Percentiles rank a stretch among this genome's conserved stretches.
Conservation (phyloP, 1,140 invertebrate genomes). For the Lepidostoma basale region DNA sequence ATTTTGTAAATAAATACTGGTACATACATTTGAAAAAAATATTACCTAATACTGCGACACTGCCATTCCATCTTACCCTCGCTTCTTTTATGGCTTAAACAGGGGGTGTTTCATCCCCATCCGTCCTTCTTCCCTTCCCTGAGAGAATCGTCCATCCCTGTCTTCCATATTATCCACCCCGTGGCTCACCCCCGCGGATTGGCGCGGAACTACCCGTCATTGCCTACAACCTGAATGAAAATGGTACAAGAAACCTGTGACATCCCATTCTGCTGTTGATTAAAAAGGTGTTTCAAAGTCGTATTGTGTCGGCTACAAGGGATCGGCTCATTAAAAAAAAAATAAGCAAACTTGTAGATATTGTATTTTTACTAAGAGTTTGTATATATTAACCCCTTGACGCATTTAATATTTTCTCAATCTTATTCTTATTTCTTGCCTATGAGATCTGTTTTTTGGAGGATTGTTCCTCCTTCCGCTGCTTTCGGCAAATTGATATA, state of each 20-base stretch:
- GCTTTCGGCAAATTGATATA: too few relatives aligned
- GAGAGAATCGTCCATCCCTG: slow-evolving; percentile 17
- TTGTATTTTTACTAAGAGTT: too few relatives aligned
- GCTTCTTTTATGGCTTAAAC: slow-evolving; percentile 12
- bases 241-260: slow-evolving; percentile 4
- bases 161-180: slow-evolving; percentile 31
- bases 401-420: too few relatives aligned
- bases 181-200: slow-evolving; percentile 35
- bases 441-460: too few relatives aligned
- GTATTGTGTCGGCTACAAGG: too few relatives aligned
- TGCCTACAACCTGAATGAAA: slow-evolving; percentile 8
- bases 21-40: not conserved
- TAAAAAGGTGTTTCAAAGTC: too few relatives aligned
- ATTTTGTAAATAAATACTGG: too few relatives aligned
- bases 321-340: too few relatives aligned
- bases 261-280: not conserved
- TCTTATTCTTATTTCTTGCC: too few relatives aligned
- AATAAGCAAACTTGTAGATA: too few relatives aligned
- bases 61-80: not conserved
- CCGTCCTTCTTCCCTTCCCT: not conserved
- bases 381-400: too few relatives aligned
- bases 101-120: slow-evolving; percentile 5
- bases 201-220: slow-evolving; percentile 36
- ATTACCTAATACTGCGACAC: not conserved
- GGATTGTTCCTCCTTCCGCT: too few relatives aligned